Conservation (phyloP, 1,140 invertebrate genomes). For the Ephestia elutella region DNA sequence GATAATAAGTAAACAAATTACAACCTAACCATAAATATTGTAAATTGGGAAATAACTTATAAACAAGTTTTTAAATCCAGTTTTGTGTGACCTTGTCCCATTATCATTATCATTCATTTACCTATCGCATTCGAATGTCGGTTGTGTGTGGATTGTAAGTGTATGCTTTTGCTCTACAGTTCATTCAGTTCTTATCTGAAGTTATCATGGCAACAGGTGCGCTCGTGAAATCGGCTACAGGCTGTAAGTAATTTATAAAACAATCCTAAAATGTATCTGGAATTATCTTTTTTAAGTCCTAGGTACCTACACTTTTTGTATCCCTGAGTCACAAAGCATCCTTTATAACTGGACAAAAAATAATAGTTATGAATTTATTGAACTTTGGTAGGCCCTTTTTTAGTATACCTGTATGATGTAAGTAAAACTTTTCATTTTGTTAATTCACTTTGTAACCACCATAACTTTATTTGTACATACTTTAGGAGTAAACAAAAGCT, state of each 20-base stretch:
- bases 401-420: too few relatives aligned
- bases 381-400: too few relatives aligned
- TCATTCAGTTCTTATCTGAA: conserved; percentile 7
- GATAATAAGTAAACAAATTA: neutral
- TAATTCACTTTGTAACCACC: too few relatives aligned
- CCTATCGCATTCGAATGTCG: conserved; percentile 26
- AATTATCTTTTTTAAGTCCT: neutral
- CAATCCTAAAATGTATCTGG: too few relatives aligned
- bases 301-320: too few relatives aligned
- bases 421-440: too few relatives aligned
- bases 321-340: too few relatives aligned
- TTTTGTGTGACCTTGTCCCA: conserved; percentile 28
- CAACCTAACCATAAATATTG: neutral
- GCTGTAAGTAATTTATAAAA: conserved; percentile 33
- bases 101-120: conserved; percentile 26
- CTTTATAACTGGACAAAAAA: too few relatives aligned
- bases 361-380: too few relatives aligned
- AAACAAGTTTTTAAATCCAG: conserved; percentile 10
- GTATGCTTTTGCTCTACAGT: neutral
- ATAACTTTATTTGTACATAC: too few relatives aligned
- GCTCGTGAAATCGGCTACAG: conserved; percentile 42
- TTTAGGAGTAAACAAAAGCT: too few relatives aligned
- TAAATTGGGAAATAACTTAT: too few relatives aligned
- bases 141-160: neutral
- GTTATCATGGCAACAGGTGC: conserved; percentile 39